Base-by-base conservation (phyloP, 2,888 invertebrate genomes). In the Drosophila ezoana region DNA sequence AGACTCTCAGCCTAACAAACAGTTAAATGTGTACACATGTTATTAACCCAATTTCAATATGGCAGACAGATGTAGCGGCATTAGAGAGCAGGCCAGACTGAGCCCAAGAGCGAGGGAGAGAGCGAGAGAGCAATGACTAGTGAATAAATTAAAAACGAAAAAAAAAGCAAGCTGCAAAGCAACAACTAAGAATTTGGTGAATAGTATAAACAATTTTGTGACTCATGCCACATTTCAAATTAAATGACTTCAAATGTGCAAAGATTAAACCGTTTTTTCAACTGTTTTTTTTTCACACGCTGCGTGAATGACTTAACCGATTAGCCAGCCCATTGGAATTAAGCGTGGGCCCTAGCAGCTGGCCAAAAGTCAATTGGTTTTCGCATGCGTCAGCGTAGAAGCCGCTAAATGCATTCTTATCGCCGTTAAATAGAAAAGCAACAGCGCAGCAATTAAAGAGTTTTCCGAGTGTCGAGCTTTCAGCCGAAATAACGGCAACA, bases 41-140 rank as follows among this genome's bases (percentile, higher is more conserved):
- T 87, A 87, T 84, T 83, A 89, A 75, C 87, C 82, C 64, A 83
- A 83, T 86, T 83, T 68, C 60, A 87, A 80, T 76, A 60, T 76
- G 71, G 58, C 60, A 67, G 68, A 84, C 79, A 68, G 57, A 69
- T 63, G 65, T 64, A 62, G 38, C 32, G 38, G 62, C 32, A 59
- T 72, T 51, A 23, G 28, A 37, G 41, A 57, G 61, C 45, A 43
- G 44, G 16, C 33, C 5, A n/a, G 10, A 40, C 16, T 23, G 4
- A 28, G 28, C 1, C 8, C 8, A 53, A 23, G 14, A 44, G 47
- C 4, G 44, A 18, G 20, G 23, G 16, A 33, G 54, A 44, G 52
- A 43, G 44, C 23, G 16, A 40, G 51, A n/a, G 23, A 56, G 58
- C 47, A 59, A 52, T 62, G 78, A 67, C 73, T 47, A 43, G 45